phyloP scores from a whole-genome alignment of 2,113 vertebrate species.

The Phaethornis superciliosus region DNA sequence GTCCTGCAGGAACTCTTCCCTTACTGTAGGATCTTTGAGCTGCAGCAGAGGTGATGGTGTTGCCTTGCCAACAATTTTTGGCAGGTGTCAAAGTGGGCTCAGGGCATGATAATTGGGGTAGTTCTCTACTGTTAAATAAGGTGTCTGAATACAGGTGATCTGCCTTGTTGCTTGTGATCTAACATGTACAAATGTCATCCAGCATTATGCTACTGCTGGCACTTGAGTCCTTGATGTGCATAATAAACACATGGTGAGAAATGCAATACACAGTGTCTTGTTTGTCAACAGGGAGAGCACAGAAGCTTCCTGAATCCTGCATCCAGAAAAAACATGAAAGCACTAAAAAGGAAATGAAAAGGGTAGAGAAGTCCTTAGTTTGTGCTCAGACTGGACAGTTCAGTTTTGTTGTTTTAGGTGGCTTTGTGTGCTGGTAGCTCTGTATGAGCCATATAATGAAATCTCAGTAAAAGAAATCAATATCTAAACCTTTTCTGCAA shows the following conservation, averaged over 20 bases:
- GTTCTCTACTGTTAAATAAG: neutral
- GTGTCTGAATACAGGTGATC: neutral
- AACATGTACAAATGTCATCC: neutral
- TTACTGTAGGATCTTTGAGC: neutral
- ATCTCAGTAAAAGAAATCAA: slow-evolving; percentile 6
- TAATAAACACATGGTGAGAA: neutral
- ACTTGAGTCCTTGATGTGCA: neutral
- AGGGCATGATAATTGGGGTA: neutral
- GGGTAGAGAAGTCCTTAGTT: neutral
- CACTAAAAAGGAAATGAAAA: neutral
- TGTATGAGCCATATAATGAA: neutral
- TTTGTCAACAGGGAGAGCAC: neutral
- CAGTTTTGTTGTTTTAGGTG: neutral
- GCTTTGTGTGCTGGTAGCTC: neutral
- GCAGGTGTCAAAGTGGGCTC: neutral
- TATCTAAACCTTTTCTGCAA: slow-evolving; percentile 27
- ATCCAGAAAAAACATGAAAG: neutral
- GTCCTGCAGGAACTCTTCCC: neutral
- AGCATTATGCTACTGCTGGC: neutral
- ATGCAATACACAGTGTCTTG: rapidly evolving
- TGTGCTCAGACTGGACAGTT: neutral
- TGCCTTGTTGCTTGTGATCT: neutral
- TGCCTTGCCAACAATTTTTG: neutral
- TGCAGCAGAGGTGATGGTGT: neutral
- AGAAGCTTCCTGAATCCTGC: neutral